These are phyloP conservation scores for Euleptes europaea DNA, from an alignment of 2,113 vertebrate species.

Conservation along the genomic window DNA sequence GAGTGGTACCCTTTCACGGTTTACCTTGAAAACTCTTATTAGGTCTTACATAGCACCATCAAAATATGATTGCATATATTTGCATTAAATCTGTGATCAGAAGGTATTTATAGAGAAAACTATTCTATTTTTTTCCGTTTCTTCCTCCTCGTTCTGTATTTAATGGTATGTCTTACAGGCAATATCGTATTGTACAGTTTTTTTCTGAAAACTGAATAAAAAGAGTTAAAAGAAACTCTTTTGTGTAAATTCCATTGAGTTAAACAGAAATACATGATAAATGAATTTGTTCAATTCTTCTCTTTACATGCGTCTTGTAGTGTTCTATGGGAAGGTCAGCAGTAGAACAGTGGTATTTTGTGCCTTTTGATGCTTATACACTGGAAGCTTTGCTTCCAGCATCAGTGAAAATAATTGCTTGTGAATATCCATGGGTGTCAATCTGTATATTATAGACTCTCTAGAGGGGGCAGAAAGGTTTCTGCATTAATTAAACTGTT, in stretches of 20 bases:
- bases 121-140: too few species aligned
- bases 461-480: constrained; percentile 46
- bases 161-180: background rate
- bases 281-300: constrained; percentile 47
- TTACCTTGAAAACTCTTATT: background rate
- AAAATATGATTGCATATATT: background rate
- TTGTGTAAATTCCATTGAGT: constrained; percentile 32
- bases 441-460: constrained; percentile 41
- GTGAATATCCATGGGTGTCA: constrained; percentile 50
- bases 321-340: constrained; percentile 60
- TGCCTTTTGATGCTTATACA: constrained; percentile 53
- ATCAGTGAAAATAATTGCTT: constrained; percentile 62
- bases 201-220: background rate
- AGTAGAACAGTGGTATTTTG: constrained; percentile 28
- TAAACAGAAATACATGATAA: constrained; percentile 5
- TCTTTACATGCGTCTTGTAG: constrained; percentile 43
- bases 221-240: background rate
- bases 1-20: background rate
- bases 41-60: background rate
- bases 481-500: constrained; percentile 46
- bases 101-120: background rate
- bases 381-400: constrained; percentile 55
- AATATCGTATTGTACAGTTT: background rate
- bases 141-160: background rate
- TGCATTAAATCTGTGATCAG: background rate